phyloP scores from a whole-genome alignment of 2,797 vertebrate species.

The Sibirionetta formosa region DNA sequence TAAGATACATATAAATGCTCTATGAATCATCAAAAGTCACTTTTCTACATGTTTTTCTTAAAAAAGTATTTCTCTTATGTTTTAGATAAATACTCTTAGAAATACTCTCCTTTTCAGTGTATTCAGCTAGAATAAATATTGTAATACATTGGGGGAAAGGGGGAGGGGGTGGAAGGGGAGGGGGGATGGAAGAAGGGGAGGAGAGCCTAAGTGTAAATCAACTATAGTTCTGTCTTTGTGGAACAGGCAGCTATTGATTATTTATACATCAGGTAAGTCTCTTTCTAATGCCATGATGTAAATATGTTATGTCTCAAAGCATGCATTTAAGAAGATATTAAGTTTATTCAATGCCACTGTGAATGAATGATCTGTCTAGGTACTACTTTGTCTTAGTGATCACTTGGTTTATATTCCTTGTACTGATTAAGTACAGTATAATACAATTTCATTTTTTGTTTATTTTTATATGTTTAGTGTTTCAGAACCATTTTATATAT shows the following conservation, averaged over 20 bases:
- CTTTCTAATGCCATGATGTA: conserved; percentile 38
- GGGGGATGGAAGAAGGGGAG: too few relatives aligned
- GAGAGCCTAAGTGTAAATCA: neutral
- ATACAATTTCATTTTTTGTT: neutral
- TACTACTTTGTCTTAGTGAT: neutral
- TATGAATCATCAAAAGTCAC: neutral
- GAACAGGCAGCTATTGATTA: conserved; percentile 59
- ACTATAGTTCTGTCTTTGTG: neutral
- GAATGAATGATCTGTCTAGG: conserved; percentile 18
- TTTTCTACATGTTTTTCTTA: too few relatives aligned
- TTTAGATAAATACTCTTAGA: neutral
- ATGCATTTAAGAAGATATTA: conserved; percentile 59
- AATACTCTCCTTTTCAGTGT: neutral
- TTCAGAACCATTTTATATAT: neutral
- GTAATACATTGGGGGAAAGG: neutral
- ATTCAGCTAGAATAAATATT: neutral
- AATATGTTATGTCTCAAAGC: conserved; percentile 42
- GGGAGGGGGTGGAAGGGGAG: neutral
- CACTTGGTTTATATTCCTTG: neutral
- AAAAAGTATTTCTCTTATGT: neutral
- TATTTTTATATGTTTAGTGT: neutral
- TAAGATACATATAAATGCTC: neutral
- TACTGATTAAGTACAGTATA: neutral
- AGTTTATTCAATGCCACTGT: conserved; percentile 18
- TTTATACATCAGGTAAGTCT: conserved; percentile 40